Percentiles rank a stretch among this genome's conserved stretches.
phyloP scores from a whole-genome alignment of 2,888 invertebrate species.

The Caenorhabditis sp. region DNA sequence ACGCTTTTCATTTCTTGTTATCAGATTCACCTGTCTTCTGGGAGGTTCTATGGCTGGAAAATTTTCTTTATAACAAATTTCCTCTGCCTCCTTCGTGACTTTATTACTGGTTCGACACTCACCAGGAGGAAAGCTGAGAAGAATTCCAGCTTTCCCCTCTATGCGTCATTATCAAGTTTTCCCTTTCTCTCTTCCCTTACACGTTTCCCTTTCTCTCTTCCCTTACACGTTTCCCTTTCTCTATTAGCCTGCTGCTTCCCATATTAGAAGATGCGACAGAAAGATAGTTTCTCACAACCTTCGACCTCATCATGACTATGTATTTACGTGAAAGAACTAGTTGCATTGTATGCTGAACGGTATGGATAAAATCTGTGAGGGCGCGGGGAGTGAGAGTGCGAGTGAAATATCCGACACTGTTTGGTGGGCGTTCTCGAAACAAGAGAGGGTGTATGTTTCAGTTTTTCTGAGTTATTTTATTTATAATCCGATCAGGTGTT shows the following conservation, averaged over 20 bases:
- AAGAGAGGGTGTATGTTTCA: constrained; percentile 20
- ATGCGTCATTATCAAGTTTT: constrained; percentile 62
- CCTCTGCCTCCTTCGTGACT: background rate
- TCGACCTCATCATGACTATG: constrained; percentile 55
- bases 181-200: constrained; percentile 14
- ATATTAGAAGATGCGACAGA: constrained; percentile 45
- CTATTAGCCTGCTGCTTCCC: constrained; percentile 30
- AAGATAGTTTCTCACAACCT: constrained; percentile 56
- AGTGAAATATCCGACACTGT: constrained; percentile 47
- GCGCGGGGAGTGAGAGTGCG: constrained; percentile 20
- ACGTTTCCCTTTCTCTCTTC: constrained; percentile 20
- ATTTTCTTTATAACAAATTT: background rate
- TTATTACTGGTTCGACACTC: constrained; percentile 31
- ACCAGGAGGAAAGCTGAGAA: constrained; percentile 13
- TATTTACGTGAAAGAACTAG: constrained; percentile 52
- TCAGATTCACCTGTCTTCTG: constrained; percentile 47
- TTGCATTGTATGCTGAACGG: constrained; percentile 46
- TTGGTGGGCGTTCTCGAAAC: constrained; percentile 32
- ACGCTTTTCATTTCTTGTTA: background rate
- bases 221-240: constrained; percentile 15
- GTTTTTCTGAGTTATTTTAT: constrained; percentile 7
- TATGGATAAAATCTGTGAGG: constrained; percentile 22
- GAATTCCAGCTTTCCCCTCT: constrained; percentile 51
- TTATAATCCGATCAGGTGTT: constrained; percentile 43
- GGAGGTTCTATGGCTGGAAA: constrained; percentile 29